These are phyloP conservation scores for Tokudaia muenninki DNA, from an alignment of 2,797 vertebrate species.

Conservation along the genomic window DNA sequence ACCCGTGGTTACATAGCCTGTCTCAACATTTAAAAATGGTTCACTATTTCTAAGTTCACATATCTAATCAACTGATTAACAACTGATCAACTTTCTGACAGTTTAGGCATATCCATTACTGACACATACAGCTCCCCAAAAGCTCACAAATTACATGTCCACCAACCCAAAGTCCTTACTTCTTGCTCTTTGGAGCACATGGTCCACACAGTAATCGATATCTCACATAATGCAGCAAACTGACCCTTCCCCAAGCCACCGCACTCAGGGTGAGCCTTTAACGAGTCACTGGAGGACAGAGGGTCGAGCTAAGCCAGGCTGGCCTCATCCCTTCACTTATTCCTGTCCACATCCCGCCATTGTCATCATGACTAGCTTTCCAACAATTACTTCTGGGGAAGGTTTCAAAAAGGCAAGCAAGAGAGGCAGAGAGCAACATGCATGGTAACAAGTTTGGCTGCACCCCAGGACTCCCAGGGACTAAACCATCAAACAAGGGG, in stretches of 20 bases:
- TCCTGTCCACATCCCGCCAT: not conserved
- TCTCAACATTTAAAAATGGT: not conserved
- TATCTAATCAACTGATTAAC: constrained; percentile 3
- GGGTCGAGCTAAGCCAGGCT: not conserved
- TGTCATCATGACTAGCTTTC: not conserved
- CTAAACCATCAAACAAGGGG: too few species aligned
- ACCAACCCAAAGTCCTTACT: not conserved
- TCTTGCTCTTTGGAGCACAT: not conserved
- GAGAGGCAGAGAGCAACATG: not conserved
- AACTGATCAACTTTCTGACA: constrained; percentile 26
- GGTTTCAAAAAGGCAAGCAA: not conserved
- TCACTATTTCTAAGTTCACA: not conserved
- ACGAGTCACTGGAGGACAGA: not conserved
- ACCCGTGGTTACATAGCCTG: not conserved
- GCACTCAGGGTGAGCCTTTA: not conserved
- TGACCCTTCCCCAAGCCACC: not conserved
- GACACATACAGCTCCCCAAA: not conserved
- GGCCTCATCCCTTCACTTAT: not conserved
- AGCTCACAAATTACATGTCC: not conserved
- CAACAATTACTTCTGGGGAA: not conserved
- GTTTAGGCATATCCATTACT: not conserved
- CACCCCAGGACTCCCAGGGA: not conserved
- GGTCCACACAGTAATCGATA: not conserved
- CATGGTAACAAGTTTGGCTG: not conserved
- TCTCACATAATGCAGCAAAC: not conserved